phyloP scores from a whole-genome alignment of 1,140 invertebrate genomes.

The Atta cephalotes region DNA sequence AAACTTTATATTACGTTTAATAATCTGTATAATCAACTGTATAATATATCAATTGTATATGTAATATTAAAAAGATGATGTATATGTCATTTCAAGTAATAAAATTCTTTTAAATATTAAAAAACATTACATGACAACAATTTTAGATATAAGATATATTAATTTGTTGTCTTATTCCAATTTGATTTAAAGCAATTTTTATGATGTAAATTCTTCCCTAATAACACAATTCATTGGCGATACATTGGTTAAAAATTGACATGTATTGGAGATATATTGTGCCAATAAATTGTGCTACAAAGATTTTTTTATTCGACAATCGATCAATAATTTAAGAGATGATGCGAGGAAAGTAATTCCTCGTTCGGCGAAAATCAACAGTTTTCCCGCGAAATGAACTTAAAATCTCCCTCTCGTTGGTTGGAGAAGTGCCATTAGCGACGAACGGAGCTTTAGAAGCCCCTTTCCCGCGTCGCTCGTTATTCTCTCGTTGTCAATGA shows the following conservation, averaged over 20 bases:
- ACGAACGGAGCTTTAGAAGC: slow-evolving; percentile 78
- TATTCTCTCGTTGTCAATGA: slow-evolving; percentile 71
- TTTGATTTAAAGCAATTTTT: background rate
- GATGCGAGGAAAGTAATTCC: slow-evolving; percentile 65
- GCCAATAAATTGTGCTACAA: no score
- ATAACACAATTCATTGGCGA: no score
- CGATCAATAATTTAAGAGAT: slow-evolving; percentile 22
- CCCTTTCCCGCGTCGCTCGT: slow-evolving; percentile 69
- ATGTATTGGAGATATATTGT: no score
- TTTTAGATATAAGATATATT: background rate
- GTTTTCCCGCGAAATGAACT: slow-evolving; percentile 81
- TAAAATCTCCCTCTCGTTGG: slow-evolving; percentile 75
- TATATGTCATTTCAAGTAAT: background rate
- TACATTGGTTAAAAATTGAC: no score
- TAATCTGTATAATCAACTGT: background rate
- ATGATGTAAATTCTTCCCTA: background rate
- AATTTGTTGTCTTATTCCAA: background rate
- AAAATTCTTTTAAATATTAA: background rate
- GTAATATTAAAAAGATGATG: background rate
- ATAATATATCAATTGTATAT: background rate
- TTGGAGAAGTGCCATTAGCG: slow-evolving; percentile 80
- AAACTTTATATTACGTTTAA: background rate
- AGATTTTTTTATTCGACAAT: background rate
- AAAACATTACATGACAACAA: background rate
- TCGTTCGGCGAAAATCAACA: slow-evolving; percentile 79